Conservation (phyloP, 2,797 vertebrate species). For the Cirrhinus mrigala region DNA sequence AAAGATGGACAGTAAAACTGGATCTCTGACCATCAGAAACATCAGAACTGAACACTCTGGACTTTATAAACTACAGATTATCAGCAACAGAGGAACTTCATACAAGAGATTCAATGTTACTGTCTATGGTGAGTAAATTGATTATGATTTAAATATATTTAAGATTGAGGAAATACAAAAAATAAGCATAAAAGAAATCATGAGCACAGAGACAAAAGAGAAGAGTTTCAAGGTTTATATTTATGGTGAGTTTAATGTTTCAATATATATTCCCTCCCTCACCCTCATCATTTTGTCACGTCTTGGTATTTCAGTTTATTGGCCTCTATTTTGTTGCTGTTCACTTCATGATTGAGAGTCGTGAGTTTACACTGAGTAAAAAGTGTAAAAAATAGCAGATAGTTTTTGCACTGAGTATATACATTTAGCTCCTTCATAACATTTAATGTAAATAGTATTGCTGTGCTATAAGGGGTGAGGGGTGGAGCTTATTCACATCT, state of each 20-base stretch:
- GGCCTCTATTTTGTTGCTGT: background rate
- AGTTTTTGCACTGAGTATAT: background rate
- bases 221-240: background rate
- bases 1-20: accelerated
- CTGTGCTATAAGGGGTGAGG: too few relatives aligned
- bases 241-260: background rate
- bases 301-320: background rate
- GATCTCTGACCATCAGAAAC: background rate
- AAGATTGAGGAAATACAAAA: too few relatives aligned
- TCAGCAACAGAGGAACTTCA: background rate
- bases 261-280: background rate
- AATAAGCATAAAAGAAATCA: too few relatives aligned
- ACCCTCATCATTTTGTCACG: background rate
- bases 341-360: background rate
- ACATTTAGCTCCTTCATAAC: too few relatives aligned
- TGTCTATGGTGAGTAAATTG: too few relatives aligned
- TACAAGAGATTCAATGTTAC: too few relatives aligned
- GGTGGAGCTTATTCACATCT: too few relatives aligned
- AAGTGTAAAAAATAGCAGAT: background rate
- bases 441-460: too few relatives aligned
- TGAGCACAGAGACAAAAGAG: background rate
- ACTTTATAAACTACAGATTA: background rate
- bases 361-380: background rate
- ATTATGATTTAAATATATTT: too few relatives aligned
- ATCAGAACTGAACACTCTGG: background rate